Percentiles rank a stretch among this genome's conserved stretches.
Evolutionary conservation across 2,113 vertebrate genomes (phyloP).

Genomic region (Columba livia): DNA sequence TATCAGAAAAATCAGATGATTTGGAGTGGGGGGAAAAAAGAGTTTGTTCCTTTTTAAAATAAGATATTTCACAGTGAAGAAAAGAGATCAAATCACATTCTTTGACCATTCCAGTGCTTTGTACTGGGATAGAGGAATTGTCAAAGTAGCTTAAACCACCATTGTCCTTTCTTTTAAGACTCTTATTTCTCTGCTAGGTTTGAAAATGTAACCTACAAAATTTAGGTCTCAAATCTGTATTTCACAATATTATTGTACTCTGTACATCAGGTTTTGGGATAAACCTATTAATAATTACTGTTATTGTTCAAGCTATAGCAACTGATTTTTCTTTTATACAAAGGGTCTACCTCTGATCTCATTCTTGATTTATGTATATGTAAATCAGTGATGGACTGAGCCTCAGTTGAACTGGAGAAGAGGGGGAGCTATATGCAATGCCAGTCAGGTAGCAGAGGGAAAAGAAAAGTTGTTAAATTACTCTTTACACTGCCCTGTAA

Average conservation of each 20-base stretch:
- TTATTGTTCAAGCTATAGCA: background rate
- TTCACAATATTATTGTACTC: background rate
- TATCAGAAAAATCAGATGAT: background rate
- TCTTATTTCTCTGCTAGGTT: background rate
- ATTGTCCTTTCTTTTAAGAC: background rate
- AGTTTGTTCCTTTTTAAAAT: background rate
- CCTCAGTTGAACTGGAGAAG: background rate
- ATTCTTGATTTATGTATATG: constrained; percentile 9
- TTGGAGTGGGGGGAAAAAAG: background rate
- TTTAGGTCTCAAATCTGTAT: background rate
- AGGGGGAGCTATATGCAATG: rapidly evolving
- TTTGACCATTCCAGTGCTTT: background rate
- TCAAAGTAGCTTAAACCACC: background rate
- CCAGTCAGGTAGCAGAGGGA: background rate
- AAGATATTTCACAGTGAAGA: background rate
- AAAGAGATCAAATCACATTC: background rate
- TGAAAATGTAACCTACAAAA: background rate
- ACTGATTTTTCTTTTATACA: background rate
- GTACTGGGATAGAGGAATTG: background rate
- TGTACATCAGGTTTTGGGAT: background rate
- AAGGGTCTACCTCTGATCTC: background rate
- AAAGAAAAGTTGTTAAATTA: background rate
- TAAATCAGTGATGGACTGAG: background rate
- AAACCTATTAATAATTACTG: background rate
- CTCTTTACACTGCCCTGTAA: background rate